phyloP scores from a whole-genome alignment of 2,113 vertebrate genomes.

The Atrichornis clamosus region DNA sequence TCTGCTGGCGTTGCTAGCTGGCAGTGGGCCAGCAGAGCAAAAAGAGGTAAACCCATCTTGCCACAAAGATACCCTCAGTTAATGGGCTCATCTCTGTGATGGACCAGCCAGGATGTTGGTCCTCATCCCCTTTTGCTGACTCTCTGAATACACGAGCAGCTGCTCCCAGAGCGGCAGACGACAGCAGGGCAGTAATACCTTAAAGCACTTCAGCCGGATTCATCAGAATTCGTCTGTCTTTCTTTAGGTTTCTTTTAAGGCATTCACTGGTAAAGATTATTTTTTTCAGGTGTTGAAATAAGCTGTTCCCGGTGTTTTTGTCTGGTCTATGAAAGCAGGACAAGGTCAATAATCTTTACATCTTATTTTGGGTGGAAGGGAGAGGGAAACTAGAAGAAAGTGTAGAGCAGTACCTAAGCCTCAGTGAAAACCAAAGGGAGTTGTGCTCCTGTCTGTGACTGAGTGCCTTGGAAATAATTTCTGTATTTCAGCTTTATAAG shows the following conservation, averaged over 20 bases:
- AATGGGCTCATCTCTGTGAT: not conserved
- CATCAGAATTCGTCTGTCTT: conserved; percentile 47
- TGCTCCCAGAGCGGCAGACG: not conserved
- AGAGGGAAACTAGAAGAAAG: not conserved
- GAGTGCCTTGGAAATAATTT: not conserved
- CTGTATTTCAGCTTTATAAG: not conserved
- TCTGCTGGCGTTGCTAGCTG: not conserved
- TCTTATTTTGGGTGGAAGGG: not conserved
- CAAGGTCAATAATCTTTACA: not conserved
- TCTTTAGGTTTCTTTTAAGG: not conserved
- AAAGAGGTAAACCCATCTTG: not conserved
- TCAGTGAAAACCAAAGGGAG: not conserved
- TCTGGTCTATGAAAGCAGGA: not conserved
- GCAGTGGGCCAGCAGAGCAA: not conserved
- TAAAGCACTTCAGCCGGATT: conserved; percentile 60
- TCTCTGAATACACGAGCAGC: not conserved
- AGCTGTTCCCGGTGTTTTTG: not conserved
- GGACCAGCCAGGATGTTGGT: not conserved
- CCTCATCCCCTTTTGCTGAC: not conserved
- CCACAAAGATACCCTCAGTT: not conserved
- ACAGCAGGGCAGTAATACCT: conserved; percentile 60
- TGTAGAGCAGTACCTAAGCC: not conserved
- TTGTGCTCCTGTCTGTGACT: not conserved
- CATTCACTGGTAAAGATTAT: not conserved
- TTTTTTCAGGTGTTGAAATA: not conserved